A percentile compares a stretch with the other conserved stretches of the same genome.
phyloP scores from a whole-genome alignment of 2,888 invertebrate genomes.

The Crioceris asparagi region DNA sequence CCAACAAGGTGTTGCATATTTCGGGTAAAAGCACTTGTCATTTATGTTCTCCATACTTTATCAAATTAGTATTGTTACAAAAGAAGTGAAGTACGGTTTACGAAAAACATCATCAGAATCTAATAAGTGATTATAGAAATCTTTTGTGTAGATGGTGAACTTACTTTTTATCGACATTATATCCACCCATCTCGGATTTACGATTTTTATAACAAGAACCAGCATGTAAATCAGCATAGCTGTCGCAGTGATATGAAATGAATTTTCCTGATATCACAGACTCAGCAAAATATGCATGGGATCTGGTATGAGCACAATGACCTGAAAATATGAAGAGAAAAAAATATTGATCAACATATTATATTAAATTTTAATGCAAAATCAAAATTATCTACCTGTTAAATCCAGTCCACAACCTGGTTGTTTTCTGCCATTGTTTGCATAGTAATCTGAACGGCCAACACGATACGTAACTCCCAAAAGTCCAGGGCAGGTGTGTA shows the following conservation, averaged over 20 bases:
- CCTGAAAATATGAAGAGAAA: constrained; percentile 9
- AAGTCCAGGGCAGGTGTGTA: constrained; percentile 27
- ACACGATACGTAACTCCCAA: constrained; percentile 20
- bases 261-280: constrained; percentile 27
- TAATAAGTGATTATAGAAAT: no score
- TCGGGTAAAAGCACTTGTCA: no score
- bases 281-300: constrained; percentile 38
- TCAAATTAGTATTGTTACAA: no score
- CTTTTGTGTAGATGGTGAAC: no score
- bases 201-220: constrained; percentile 13
- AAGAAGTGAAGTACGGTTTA: no score
- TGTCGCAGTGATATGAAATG: constrained; percentile 12
- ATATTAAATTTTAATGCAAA: no score
- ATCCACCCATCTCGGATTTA: constrained; percentile 17
- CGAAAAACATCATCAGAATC: no score
- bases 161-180: constrained; percentile 12
- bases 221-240: constrained; percentile 10
- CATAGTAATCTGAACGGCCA: constrained; percentile 31
- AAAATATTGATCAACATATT: no score
- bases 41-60: no score
- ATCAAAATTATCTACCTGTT: constrained; percentile 12
- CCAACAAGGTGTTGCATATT: no score
- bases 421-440: constrained; percentile 31
- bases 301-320: constrained; percentile 37
- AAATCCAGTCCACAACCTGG: constrained; percentile 26